Conservation (phyloP, 2,797 vertebrate genomes). For the Melanotaenia parkinsoni region DNA sequence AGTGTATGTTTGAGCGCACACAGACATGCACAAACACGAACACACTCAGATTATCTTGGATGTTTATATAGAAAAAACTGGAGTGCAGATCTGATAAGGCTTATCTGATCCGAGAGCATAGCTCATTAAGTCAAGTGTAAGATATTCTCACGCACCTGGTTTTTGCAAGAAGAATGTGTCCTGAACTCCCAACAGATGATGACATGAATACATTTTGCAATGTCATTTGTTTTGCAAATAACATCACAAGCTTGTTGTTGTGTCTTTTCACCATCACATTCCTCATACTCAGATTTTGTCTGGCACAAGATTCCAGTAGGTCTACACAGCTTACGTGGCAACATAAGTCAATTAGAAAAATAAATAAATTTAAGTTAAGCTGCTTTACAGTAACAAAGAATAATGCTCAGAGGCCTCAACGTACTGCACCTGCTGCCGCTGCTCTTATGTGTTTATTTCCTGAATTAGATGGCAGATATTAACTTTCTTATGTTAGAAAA, state of each 20-base stretch:
- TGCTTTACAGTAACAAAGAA: background rate
- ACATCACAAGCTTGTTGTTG: background rate
- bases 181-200: background rate
- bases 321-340: background rate
- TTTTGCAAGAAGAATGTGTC: conserved; percentile 4
- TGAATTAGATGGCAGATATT: background rate
- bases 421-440: conserved; percentile 15
- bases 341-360: conserved; percentile 1
- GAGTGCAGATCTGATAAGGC: conserved; percentile 78
- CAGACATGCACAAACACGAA: conserved; percentile 27
- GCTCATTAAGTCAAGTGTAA: conserved; percentile 83
- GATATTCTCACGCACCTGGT: conserved; percentile 77
- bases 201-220: background rate
- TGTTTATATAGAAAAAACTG: conserved; percentile 83
- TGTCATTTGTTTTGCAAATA: conserved; percentile 26
- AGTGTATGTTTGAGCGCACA: conserved; percentile 10
- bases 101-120: conserved; percentile 84
- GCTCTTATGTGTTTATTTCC: conserved; percentile 16
- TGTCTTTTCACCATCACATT: conserved; percentile 23
- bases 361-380: background rate
- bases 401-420: conserved; percentile 18
- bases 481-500: too few species aligned
- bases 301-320: background rate
- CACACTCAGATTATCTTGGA: conserved; percentile 62
- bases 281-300: conserved; percentile 11